A percentile compares a stretch with the other conserved stretches of the same genome.
phyloP scores from a whole-genome alignment of 2,888 invertebrate genomes.

The Dryococelus australis region DNA sequence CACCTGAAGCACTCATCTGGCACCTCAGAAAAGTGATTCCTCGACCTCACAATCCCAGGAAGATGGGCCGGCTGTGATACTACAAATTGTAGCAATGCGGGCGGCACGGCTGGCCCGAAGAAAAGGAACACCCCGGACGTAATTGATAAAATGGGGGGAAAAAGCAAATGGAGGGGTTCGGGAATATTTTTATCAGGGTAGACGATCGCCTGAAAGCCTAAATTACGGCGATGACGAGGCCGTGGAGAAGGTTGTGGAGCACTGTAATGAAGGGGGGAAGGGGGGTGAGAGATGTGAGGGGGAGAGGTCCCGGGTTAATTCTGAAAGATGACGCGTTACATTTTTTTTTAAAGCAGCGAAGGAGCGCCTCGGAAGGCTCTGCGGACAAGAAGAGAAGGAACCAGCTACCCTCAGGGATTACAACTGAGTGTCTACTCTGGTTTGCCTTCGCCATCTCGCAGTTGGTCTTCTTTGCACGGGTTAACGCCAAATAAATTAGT shows the following conservation, averaged over 20 bases:
- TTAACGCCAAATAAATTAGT: too few species aligned
- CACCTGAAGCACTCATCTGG: too few species aligned
- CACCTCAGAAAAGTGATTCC: neutral
- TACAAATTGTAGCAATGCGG: constrained; percentile 16
- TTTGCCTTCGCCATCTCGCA: too few species aligned
- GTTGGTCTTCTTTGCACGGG: too few species aligned
- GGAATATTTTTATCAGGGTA: constrained; percentile 20
- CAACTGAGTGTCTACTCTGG: too few species aligned
- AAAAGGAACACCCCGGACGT: neutral
- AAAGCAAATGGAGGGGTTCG: constrained; percentile 16
- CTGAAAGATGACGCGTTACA: constrained; percentile 38
- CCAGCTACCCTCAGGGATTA: neutral
- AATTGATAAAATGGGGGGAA: constrained; percentile 3
- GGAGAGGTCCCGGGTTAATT: constrained; percentile 33
- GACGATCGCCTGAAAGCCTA: constrained; percentile 25
- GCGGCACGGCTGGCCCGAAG: neutral
- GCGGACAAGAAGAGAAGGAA: neutral
- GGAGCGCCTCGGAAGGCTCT: neutral
- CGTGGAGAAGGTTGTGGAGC: neutral
- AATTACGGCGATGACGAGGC: constrained; percentile 29
- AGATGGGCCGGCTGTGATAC: neutral
- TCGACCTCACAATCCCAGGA: neutral
- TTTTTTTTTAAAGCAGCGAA: constrained; percentile 23
- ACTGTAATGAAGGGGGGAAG: constrained; percentile 18
- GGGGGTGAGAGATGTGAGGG: neutral